Base-by-base conservation (phyloP, 2,888 invertebrate species). In the Dryobota labecula region DNA sequence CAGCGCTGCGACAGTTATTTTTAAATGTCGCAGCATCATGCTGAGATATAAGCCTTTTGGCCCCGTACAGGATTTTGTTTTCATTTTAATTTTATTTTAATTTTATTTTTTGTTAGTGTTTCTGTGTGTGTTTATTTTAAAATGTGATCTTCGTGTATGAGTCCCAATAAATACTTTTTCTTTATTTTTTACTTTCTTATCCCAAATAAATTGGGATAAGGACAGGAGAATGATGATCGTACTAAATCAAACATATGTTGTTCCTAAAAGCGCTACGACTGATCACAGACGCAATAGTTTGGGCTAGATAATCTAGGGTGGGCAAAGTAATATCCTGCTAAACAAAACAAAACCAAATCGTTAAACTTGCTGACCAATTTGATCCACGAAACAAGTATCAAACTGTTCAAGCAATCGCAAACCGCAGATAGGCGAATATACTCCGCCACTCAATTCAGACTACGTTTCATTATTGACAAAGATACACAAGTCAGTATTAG, bases 371-470 rank as follows among this genome's bases (percentile, higher is more conserved):
- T 54, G 18, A 73, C 13, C 20, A 56, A 45, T 38, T 41, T 58
- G 24, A 60, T 60, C 33, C 9, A 41, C n/a, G 13, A 51, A 53
- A 53, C n/a, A 36, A 70, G 33, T 45, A 72, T 41, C 20, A 30
- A 73, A 56, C 7, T 43, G 57, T 49, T 57, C 38, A 57, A 73
- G 24, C 57, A 36, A 8, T 43, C 30, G 30, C 24, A 45, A 71
- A 53, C 51, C 51, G 49, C 75, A 45, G 43, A 74, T 63, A 53
- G 5, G 43, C 30, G 8, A 53, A 47, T 62, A 30, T 11, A 53
- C 18, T 30, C 51, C n/a, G 15, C 33, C n/a, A 30, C 63, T 53
- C 27, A 36, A 53, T 62, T 1, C n/a, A n/a, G 9, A 20, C 74
- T n/a, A 43, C 18, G n/a, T 20, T 49, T n/a, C n/a, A 43, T 41